Evolutionary conservation across 92 coral and sea anemone genomes (phyloP).

Genomic region (Blastomussa wellsi): DNA sequence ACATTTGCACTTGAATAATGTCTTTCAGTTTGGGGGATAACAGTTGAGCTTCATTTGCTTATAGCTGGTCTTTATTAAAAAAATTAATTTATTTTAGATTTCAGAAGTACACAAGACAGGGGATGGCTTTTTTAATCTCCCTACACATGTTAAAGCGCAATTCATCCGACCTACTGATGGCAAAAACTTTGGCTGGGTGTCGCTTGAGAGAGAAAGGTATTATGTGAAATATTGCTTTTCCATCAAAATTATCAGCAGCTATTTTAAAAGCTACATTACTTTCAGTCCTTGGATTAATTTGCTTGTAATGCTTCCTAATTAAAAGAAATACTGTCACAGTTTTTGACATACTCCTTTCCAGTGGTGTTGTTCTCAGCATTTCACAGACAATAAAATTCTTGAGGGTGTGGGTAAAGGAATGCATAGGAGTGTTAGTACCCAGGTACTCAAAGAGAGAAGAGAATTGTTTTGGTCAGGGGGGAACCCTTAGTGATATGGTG

Average conservation of each 20-base stretch:
- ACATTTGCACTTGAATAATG: too few relatives aligned
- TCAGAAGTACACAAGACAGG: constrained; percentile 60
- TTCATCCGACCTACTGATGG: constrained; percentile 69
- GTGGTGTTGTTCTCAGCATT: not conserved
- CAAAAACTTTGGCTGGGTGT: constrained; percentile 86
- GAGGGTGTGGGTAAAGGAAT: too few relatives aligned
- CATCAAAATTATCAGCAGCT: too few relatives aligned
- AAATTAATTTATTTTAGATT: constrained; percentile 18
- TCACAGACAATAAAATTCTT: not conserved
- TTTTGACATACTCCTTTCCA: too few relatives aligned
- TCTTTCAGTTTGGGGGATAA: too few relatives aligned
- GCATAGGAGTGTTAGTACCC: too few relatives aligned
- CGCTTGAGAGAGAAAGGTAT: constrained; percentile 81
- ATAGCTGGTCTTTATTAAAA: too few relatives aligned
- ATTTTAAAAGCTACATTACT: too few relatives aligned
- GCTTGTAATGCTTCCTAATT: not conserved
- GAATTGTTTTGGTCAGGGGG: too few relatives aligned
- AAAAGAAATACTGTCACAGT: not conserved
- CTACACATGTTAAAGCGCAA: constrained; percentile 60
- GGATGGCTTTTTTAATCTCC: constrained; percentile 77
- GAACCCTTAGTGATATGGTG: not conserved
- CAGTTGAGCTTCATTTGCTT: too few relatives aligned
- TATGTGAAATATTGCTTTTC: too few relatives aligned
- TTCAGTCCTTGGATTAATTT: not conserved
- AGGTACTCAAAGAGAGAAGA: too few relatives aligned